These are phyloP conservation scores for Potorous gilbertii DNA, from an alignment of 2,797 vertebrate genomes.

Conservation along the genomic window DNA sequence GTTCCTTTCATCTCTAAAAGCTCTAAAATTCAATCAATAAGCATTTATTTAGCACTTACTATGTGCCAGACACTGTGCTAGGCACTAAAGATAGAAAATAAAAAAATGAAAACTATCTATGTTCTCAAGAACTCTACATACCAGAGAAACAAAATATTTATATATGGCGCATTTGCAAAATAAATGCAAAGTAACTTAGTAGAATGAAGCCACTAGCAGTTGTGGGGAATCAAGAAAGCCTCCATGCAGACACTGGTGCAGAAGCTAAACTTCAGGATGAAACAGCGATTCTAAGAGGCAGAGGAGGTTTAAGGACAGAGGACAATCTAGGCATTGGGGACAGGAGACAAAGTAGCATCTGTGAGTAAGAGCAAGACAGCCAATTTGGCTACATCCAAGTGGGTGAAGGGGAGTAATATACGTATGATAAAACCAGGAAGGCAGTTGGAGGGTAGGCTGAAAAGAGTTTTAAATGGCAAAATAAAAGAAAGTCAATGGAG, in stretches of 20 bases:
- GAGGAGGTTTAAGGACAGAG: not conserved
- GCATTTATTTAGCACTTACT: not conserved
- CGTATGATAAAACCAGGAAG: not conserved
- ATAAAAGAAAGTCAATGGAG: too few species aligned
- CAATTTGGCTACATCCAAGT: not conserved
- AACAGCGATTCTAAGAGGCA: not conserved
- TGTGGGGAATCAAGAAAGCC: not conserved
- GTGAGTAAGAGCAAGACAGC: not conserved
- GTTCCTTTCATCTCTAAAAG: not conserved
- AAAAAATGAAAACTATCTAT: not conserved
- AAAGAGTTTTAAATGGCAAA: too few species aligned
- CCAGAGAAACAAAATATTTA: not conserved
- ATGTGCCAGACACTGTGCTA: not conserved
- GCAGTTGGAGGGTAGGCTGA: not conserved
- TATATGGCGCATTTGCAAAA: not conserved
- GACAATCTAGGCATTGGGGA: not conserved
- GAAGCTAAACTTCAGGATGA: not conserved
- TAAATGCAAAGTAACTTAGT: not conserved
- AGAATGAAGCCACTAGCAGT: not conserved
- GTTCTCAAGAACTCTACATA: not conserved
- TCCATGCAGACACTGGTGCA: not conserved
- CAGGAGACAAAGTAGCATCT: not conserved
- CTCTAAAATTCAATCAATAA: not conserved
- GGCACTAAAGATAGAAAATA: not conserved
- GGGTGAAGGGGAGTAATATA: not conserved